Percentiles rank a stretch among this genome's conserved stretches.
These are phyloP conservation scores for Penaeus indicus DNA, from an alignment of 1,140 invertebrate genomes.

Conservation along the genomic window DNA sequence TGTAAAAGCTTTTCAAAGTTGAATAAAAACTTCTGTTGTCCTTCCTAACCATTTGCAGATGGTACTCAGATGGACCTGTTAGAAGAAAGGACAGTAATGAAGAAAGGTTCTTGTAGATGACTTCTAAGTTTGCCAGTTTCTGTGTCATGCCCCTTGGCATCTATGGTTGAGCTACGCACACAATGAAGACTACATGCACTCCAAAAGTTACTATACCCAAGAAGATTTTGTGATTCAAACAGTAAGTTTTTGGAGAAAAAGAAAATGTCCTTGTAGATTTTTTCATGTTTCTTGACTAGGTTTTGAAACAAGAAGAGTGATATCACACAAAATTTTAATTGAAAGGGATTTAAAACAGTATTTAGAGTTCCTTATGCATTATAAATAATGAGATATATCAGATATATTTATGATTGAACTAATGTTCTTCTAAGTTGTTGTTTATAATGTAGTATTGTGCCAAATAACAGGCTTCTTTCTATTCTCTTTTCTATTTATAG, in stretches of 20 bases:
- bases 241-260: not conserved
- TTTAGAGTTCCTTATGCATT: too few species aligned
- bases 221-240: not conserved
- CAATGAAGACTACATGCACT: constrained; percentile 74
- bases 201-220: constrained; percentile 71
- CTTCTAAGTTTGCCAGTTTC: constrained; percentile 75
- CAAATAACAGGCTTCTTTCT: not conserved
- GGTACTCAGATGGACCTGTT: constrained; percentile 60
- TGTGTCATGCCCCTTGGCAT: constrained; percentile 72
- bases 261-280: too few species aligned
- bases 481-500: not conserved
- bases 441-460: too few species aligned
- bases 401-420: too few species aligned
- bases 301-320: too few species aligned
- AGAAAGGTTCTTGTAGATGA: constrained; percentile 73
- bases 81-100: constrained; percentile 43
- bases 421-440: too few species aligned
- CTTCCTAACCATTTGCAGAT: constrained; percentile 8
- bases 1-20: too few species aligned
- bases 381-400: too few species aligned
- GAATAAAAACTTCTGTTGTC: too few species aligned
- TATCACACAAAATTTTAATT: too few species aligned
- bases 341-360: too few species aligned
- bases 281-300: too few species aligned
- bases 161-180: constrained; percentile 74